Evolutionary conservation across 1,140 invertebrate genomes (phyloP), one percentile per base, ranked within the genome.

Genomic region (Paralvinella palmiformis): DNA sequence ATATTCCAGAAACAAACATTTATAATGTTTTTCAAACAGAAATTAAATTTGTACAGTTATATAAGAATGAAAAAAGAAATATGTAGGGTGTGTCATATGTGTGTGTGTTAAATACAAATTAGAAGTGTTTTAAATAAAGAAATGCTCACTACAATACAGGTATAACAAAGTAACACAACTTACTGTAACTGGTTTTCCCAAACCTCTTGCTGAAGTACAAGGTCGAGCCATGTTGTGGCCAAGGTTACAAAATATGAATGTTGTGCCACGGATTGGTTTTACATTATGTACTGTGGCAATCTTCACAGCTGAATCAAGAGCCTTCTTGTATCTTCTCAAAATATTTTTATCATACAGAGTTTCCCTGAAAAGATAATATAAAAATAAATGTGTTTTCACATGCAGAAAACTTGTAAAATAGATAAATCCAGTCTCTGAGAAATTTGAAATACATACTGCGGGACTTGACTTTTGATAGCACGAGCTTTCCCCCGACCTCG

Each of bases 271-370:
- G 58, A 83, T 81, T 15, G 80, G 80, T 36, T 73, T 62, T 1
- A 83, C 72, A 72, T 83, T 83, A 66, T 80, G 74, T 2, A 73
- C 69, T 36, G 81, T 78, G 37, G 82, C 78, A 45, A 83, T 75
- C 67, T 81, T 78, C 17, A 82, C 74, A 6, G 81, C 76, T 31
- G 71, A 75, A 59, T 82, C 79, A 24, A 83, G 69, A 33, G 81
- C 77, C 62, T 75, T 78, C 31, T 72, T 65, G 59, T 83, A 83
- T 10, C 74, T 60, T 37, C 71, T 63, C n/a, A 81, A 67, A 15
- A 78, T 45, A 15, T 50, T 62, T 35, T 52, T 50, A 45, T 78
- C 74, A 70, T 66, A 77, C 2, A 64, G 69, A n/a, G 74, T 72
- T 61, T 77, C 75, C 53, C 75, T 78, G 63, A 52, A 5, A 52